Conservation (phyloP, 2,113 vertebrate genomes). For the Cathartes aura region DNA sequence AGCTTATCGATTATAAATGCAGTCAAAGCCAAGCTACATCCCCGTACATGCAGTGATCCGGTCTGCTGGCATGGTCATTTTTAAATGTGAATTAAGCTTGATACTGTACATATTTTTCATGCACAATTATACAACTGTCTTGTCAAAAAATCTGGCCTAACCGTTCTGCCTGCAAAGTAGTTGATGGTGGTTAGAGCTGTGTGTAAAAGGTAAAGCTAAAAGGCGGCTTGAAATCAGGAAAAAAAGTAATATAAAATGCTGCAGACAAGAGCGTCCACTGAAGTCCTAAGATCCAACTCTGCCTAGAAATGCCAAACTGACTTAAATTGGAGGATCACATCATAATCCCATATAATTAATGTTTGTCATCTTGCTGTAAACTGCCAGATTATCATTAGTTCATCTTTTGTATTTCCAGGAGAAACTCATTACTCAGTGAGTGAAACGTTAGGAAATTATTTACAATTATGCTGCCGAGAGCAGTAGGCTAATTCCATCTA, state of each 20-base stretch:
- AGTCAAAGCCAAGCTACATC: background rate
- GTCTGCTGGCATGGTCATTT: background rate
- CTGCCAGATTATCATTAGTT: conserved; percentile 66
- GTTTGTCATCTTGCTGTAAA: conserved; percentile 57
- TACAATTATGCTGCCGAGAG: conserved; percentile 59
- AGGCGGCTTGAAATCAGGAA: background rate
- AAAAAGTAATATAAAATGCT: background rate
- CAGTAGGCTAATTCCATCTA: conserved; percentile 67
- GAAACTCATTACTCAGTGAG: conserved; percentile 54
- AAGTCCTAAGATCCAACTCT: background rate
- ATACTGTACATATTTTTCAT: background rate
- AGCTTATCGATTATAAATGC: background rate
- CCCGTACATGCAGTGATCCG: fast-evolving
- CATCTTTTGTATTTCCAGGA: conserved; percentile 69
- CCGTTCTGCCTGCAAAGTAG: background rate
- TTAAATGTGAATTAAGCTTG: background rate
- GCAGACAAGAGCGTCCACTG: background rate
- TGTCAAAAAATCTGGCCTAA: background rate
- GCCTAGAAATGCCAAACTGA: background rate
- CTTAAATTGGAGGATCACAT: conserved; percentile 51
- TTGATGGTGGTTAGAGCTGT: background rate
- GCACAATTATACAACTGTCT: background rate
- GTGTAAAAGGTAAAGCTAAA: background rate
- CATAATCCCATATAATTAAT: conserved; percentile 58
- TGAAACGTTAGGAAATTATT: conserved; percentile 65